phyloP scores from a whole-genome alignment of 2,797 vertebrate species.

The Chiloscyllium punctatum region DNA sequence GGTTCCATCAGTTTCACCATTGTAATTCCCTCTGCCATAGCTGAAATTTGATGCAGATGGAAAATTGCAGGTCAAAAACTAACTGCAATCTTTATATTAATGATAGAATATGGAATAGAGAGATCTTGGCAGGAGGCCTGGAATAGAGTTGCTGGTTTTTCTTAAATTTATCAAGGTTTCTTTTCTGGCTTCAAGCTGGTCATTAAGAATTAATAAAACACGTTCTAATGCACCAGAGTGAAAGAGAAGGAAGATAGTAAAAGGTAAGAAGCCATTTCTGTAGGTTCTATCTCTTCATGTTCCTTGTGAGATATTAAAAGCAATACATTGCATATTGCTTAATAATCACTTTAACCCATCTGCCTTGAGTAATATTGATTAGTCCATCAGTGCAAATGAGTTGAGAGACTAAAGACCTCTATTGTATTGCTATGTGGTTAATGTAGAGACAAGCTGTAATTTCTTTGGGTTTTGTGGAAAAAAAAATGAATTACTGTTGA shows the following conservation, averaged over 20 bases:
- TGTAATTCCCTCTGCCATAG: background rate
- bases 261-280: background rate
- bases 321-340: background rate
- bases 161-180: background rate
- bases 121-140: background rate
- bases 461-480: background rate
- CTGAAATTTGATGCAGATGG: background rate
- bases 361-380: background rate
- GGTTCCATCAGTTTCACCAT: background rate
- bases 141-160: background rate
- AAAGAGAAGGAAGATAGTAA: background rate
- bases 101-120: too few relatives aligned
- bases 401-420: background rate
- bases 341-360: background rate
- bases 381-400: too few relatives aligned
- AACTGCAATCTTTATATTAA: background rate
- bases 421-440: background rate
- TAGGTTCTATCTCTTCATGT: background rate
- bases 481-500: background rate
- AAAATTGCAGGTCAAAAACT: background rate
- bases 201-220: conserved; percentile 15
- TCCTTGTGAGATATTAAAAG: background rate
- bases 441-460: background rate
- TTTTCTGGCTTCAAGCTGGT: background rate
- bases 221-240: background rate